Conservation (phyloP, 2,797 vertebrate species). For the Malurus splendens region DNA sequence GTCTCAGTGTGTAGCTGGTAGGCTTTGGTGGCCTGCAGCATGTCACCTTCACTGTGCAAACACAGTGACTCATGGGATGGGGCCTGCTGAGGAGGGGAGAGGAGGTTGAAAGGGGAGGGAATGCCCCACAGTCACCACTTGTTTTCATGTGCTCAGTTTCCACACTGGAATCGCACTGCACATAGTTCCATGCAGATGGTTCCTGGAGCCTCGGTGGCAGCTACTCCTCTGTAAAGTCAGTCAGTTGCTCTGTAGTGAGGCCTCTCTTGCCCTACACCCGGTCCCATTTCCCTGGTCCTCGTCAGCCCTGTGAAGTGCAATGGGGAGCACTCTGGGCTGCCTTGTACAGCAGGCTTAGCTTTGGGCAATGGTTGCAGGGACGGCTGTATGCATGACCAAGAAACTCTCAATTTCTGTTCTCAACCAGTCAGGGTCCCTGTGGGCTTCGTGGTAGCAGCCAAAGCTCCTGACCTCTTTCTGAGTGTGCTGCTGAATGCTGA, state of each 20-base stretch:
- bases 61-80: neutral
- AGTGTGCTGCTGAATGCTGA: neutral
- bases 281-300: neutral
- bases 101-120: neutral
- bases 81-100: neutral
- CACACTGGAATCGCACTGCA: neutral
- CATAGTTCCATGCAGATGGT: neutral
- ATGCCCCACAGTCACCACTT: neutral
- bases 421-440: fast-evolving
- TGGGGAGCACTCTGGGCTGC: neutral
- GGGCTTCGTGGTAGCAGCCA: neutral
- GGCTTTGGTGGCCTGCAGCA: neutral
- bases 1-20: neutral
- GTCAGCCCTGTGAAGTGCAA: neutral
- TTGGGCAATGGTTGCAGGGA: neutral
- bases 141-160: fast-evolving
- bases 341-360: neutral
- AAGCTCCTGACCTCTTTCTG: neutral
- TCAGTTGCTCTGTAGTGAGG: neutral
- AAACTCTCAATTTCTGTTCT: neutral
- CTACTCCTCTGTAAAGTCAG: neutral
- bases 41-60: neutral
- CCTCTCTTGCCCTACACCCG: neutral
- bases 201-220: neutral
- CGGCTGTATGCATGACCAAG: neutral